Base-by-base conservation (phyloP, 2,888 invertebrate genomes). In the Torymus texanus region DNA sequence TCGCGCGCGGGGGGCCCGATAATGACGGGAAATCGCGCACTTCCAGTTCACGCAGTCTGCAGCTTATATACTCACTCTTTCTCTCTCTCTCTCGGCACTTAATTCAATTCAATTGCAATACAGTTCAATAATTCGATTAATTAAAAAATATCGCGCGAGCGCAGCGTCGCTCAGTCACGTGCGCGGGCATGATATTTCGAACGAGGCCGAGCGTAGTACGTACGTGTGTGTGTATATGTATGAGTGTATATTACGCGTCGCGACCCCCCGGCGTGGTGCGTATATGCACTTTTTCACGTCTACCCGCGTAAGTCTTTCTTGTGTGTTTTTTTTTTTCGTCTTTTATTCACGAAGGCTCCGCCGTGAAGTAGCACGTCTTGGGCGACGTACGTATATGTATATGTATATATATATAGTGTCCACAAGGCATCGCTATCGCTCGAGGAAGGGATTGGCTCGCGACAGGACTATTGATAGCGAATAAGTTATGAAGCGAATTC, bases 111-210 rank as follows among this genome's bases (percentile, higher is more conserved):
- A 85, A 89, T 89, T 86, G 88, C 86, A 85, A 87, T 87, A 88
- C 90, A 89, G 89, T 89, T 88, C 87, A 89, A 89, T 89, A 90
- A 89, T 89, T 90, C 89, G 87, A 88, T 88, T 89, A 90, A 90
- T 89, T 90, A 89, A 89, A 89, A 89, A 88, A 88, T 87, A 85
- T 86, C 61, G 50, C 75, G 58, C 16, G 11, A 41, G 5, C 83
- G 83, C 83, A 85, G 85, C 79, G 83, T 82, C 83, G 85, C 86
- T 85, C 84, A 85, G 71, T 59, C 29, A 67, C 65, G 63, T 63
- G 58, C 21, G 24, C 51, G 65, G 62, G 21, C 61, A 51, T 18
- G 59, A 24, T 51, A 41, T 66, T 77, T 29, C 77, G 66, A 71
- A 77, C 29, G 65, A 41, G 62, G 62, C 59, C 18, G 24, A 51